Evolutionary conservation across 64 coral and sea anemone species (phyloP).

Genomic region (Pachyseris speciosa): DNA sequence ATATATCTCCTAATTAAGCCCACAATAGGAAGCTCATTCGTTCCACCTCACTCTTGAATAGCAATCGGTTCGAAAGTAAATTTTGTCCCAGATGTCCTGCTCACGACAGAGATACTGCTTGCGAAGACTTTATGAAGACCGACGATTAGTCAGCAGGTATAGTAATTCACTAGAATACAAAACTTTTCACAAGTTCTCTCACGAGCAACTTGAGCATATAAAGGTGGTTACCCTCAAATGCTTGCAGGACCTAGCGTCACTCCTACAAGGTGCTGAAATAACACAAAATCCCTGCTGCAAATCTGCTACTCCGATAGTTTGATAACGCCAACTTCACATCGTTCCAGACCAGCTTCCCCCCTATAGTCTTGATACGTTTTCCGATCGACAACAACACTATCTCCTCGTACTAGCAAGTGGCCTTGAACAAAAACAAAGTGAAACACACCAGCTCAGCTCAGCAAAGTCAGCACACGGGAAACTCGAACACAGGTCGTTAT

Average conservation of each 20-base stretch:
- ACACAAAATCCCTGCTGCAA: not conserved
- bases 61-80: not conserved
- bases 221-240: not conserved
- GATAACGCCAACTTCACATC: not conserved
- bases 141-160: not conserved
- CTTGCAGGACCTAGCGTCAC: conserved; percentile 68
- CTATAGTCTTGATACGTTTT: not conserved
- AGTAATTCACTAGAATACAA: not conserved
- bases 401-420: not conserved
- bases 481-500: not conserved
- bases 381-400: not conserved
- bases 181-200: conserved; percentile 2
- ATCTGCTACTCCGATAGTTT: not conserved
- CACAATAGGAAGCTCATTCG: not conserved
- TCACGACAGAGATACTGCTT: not conserved
- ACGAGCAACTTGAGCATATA: not conserved
- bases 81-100: not conserved
- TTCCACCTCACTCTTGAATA: conserved; percentile 2
- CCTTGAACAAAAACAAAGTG: conserved; percentile 14
- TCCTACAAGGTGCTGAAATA: not conserved
- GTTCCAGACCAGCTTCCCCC: not conserved
- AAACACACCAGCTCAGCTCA: not conserved
- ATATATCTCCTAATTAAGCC: not conserved
- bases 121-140: not conserved
- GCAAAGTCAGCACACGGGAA: conserved; percentile 14